These are phyloP conservation scores for Drosophila mulleri DNA, from an alignment of 2,888 invertebrate species.

Conservation along the genomic window DNA sequence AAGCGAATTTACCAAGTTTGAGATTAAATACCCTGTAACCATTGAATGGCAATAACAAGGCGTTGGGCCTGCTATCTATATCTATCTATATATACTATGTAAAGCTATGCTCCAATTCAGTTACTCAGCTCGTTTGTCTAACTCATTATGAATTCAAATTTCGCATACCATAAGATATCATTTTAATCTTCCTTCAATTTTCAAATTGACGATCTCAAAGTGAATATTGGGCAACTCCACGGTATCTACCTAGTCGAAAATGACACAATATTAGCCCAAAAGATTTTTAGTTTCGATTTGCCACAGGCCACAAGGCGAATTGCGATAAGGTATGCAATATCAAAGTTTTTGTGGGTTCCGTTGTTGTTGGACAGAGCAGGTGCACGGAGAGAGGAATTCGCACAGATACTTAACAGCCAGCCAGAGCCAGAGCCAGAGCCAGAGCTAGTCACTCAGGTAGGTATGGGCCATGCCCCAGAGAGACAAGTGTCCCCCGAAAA, in stretches of 20 bases:
- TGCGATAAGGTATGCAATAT: slow-evolving; percentile 49
- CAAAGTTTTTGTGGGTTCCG: slow-evolving; percentile 32
- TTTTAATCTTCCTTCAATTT: too few species aligned
- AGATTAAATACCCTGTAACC: slow-evolving; percentile 35
- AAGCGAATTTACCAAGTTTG: slow-evolving; percentile 52
- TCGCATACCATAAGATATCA: not conserved
- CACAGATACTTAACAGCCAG: slow-evolving; percentile 9
- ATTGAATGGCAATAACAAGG: not conserved
- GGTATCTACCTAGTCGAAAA: slow-evolving; percentile 13
- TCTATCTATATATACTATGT: not conserved
- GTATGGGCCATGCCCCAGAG: slow-evolving; percentile 13
- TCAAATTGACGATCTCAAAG: too few species aligned
- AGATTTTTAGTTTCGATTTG: slow-evolving; percentile 13
- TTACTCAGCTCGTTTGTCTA: not conserved
- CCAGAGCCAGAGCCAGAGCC: not conserved
- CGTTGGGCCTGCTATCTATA: too few species aligned
- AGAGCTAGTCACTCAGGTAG: not conserved
- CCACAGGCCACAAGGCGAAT: slow-evolving; percentile 24
- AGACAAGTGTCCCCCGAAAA: slow-evolving; percentile 20
- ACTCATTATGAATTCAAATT: not conserved
- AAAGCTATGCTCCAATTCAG: not conserved
- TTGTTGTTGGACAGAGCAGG: slow-evolving; percentile 10
- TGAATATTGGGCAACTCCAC: not conserved
- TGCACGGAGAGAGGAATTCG: not conserved
- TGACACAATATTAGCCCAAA: not conserved